Evolutionary conservation across 37 sponge, comb jelly and placozoan species (phyloP).

Genomic region (Bolinopsis microptera): DNA sequence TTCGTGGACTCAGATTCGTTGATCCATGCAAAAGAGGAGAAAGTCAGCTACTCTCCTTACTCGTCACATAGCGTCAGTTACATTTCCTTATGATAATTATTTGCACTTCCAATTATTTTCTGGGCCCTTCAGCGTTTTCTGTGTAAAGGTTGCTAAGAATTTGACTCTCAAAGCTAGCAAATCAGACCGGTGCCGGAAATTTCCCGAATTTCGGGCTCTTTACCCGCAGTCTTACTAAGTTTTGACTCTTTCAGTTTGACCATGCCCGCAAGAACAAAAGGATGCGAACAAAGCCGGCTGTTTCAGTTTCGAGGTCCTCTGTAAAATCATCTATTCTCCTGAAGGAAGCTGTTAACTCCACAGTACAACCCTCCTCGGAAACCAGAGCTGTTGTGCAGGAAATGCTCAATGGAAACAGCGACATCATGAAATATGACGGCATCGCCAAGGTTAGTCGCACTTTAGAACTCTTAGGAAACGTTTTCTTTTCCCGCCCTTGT

Average conservation of each 20-base stretch:
- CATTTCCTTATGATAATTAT: neutral
- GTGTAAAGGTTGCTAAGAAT: too few relatives aligned
- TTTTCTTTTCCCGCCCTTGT: neutral
- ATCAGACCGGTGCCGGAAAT: too few relatives aligned
- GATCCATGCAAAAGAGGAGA: slow-evolving; percentile 8
- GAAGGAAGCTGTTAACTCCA: neutral
- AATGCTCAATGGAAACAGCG: slow-evolving; percentile 42
- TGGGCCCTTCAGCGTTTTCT: too few relatives aligned
- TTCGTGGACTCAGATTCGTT: slow-evolving; percentile 46
- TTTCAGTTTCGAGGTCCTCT: neutral
- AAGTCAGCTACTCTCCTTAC: slow-evolving; percentile 43
- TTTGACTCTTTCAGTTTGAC: slow-evolving; percentile 36
- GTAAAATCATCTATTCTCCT: slow-evolving; percentile 19
- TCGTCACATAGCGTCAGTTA: neutral
- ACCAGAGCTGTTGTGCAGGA: slow-evolving; percentile 14
- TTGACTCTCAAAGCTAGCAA: too few relatives aligned
- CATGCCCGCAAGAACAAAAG: slow-evolving; percentile 42
- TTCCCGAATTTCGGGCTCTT: too few relatives aligned
- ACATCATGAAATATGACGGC: slow-evolving; percentile 36
- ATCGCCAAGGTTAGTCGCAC: neutral
- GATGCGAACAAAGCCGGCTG: slow-evolving; percentile 23
- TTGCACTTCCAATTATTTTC: too few relatives aligned
- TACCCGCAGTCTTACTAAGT: too few relatives aligned
- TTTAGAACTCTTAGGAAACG: neutral
- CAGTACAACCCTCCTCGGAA: neutral